These are phyloP conservation scores for Merluccius polli DNA, from an alignment of 2,797 vertebrate genomes.

Conservation along the genomic window DNA sequence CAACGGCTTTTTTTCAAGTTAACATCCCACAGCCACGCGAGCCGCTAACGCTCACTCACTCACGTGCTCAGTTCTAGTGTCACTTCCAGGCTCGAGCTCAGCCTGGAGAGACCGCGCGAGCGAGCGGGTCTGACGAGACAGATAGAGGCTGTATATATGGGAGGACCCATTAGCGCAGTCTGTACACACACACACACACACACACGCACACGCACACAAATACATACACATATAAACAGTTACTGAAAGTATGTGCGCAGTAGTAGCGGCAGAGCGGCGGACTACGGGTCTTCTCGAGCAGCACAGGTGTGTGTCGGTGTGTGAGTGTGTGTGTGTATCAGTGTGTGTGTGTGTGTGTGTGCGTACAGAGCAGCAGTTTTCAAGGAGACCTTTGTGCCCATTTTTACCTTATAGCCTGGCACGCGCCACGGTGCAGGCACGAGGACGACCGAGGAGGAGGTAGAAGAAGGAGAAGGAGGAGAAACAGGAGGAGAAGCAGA, in stretches of 20 bases:
- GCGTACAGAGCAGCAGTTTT: constrained; percentile 29
- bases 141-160: no score
- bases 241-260: not conserved
- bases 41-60: no score
- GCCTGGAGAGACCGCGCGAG: no score
- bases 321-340: constrained; percentile 31
- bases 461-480: constrained; percentile 27
- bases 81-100: no score
- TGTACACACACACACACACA: no score
- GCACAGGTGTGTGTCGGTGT: constrained; percentile 28
- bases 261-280: not conserved
- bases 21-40: no score
- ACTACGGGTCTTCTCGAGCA: not conserved
- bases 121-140: no score
- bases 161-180: no score
- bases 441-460: constrained; percentile 40
- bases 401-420: constrained; percentile 35
- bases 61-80: no score
- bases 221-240: not conserved
- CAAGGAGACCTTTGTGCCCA: constrained; percentile 27
- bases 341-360: no score
- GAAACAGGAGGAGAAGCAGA: constrained; percentile 22
- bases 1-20: no score
- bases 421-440: constrained; percentile 52
- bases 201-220: not conserved